A percentile compares a stretch with the other conserved stretches of the same genome.
phyloP scores from a whole-genome alignment of 2,113 vertebrate genomes.

The Tragelaphus scriptus region DNA sequence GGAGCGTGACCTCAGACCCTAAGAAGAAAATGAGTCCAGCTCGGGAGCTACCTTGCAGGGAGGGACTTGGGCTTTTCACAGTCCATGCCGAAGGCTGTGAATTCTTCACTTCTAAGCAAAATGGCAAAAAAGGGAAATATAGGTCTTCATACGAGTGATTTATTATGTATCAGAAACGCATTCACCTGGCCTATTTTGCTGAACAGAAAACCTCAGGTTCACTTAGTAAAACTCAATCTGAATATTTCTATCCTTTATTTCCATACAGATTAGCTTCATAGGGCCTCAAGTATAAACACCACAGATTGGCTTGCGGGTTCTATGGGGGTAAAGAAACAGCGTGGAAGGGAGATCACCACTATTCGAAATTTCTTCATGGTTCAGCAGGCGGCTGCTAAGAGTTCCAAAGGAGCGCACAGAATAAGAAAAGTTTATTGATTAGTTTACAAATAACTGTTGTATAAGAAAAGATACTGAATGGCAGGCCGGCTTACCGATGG shows the following conservation, averaged over 20 bases:
- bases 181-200: conserved; percentile 77
- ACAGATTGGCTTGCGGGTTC: conserved; percentile 54
- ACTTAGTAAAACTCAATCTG: conserved; percentile 76
- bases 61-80: not conserved
- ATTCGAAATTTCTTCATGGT: conserved; percentile 74
- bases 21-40: not conserved
- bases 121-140: conserved; percentile 61
- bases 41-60: not conserved
- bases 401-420: conserved; percentile 65
- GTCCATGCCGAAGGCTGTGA: not conserved
- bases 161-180: conserved; percentile 73
- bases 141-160: conserved; percentile 75
- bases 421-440: conserved; percentile 79
- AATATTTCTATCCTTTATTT: conserved; percentile 81
- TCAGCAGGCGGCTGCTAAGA: conserved; percentile 63
- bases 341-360: conserved; percentile 69
- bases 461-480: conserved; percentile 67
- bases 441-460: conserved; percentile 72
- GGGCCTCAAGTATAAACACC: conserved; percentile 68
- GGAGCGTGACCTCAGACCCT: too few species aligned
- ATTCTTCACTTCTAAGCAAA: conserved; percentile 53
- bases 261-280: conserved; percentile 78
- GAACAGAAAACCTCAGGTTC: conserved; percentile 68
- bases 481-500: conserved; percentile 46
- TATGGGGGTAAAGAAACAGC: conserved; percentile 12